Evolutionary conservation across 2,888 invertebrate species (phyloP), one percentile per base, ranked within the genome.

Genomic region (Luperina nickerlii): DNA sequence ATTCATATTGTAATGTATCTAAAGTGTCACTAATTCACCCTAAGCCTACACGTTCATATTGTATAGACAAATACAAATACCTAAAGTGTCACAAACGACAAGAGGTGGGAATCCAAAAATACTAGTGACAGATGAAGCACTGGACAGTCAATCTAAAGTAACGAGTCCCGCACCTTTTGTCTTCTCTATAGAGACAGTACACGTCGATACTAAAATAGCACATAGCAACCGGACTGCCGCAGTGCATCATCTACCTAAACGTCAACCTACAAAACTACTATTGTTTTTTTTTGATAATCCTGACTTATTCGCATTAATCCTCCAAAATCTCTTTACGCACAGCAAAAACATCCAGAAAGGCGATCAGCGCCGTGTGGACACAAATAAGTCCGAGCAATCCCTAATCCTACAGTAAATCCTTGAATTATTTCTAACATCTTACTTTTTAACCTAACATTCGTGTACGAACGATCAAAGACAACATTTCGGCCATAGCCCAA

Each of bases 61-160:
- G 18, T 62, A 81, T 45, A 77, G 65, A 78, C 63, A 38, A 77
- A 20, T 85, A 85, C 51, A 72, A 57, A 75, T 57, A 82, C 75
- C 75, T 82, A 75, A 62, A 69, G 18, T 69, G 78, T 85, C 72
- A 76, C 71, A 70, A 78, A 74, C 66, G 76, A 85, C 76, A 82
- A 79, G 75, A 79, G 83, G 83, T 75, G 85, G 85, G 86, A 73
- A 75, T 85, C 32, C 20, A 75, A 77, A 86, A 83, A 80, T 85
- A 83, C 85, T 83, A 66, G 76, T 62, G 82, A 67, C 66, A 76
- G 70, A 67, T 76, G 45, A 85, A 20, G 74, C 85, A 83, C 68
- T 63, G n/a, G 76, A 57, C 83, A 75, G 74, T 13, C 68, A 42
- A 68, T 62, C 27, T 5, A n/a, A n/a, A n/a, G n/a, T n/a, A 24